Base-by-base conservation (phyloP, 2,113 vertebrate genomes). In the Chaetorhynchus papuensis region DNA sequence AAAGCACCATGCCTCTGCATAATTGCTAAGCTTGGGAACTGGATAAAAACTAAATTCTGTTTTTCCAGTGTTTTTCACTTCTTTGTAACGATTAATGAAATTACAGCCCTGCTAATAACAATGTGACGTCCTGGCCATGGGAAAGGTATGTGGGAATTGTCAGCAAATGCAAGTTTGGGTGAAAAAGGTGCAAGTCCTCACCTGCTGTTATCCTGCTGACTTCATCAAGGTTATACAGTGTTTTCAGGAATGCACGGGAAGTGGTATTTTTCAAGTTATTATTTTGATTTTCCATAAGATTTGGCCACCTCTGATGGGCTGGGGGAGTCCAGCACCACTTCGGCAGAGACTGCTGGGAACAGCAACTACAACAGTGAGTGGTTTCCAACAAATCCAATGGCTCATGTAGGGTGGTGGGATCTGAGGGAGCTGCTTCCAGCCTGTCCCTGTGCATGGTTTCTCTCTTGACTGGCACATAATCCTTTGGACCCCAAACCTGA, bases 361-460 rank as follows among this genome's bases (percentile, higher is more conserved):
- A 50, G 74, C 93, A 95, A 0, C 96, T 94, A 71, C 93, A 83
- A 94, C 96, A 97, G 97, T 94, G 94, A 96, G 96, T 96, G 94
- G 54, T 64, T 83, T 79, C 92, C 65, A 65, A 37, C 45, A 64
- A 30, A 66, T 71, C 37, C 5, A 3, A 14, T 8, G 59, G 76
- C 59, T 78, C 9, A 4, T 19, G 19, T 10, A 70, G 72, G 82
- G 68, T 64, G 94, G 83, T 41, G 77, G 86, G 77, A 3, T 20
- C 57, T 15, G 59, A 24, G 76, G 69, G 53, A 30, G 65, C 72
- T 71, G 78, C 24, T 59, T 31, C 64, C 89, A 90, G 47, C 64
- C 53, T 61, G 61, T 37, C 45, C 49, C 35, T 31, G 12, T 45
- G 53, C 68, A 35, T 56, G 75, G 22, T 37, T 91, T 83, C 66